Evolutionary conservation across 1,140 invertebrate genomes (phyloP).

Genomic region (Bombus balteatus): DNA sequence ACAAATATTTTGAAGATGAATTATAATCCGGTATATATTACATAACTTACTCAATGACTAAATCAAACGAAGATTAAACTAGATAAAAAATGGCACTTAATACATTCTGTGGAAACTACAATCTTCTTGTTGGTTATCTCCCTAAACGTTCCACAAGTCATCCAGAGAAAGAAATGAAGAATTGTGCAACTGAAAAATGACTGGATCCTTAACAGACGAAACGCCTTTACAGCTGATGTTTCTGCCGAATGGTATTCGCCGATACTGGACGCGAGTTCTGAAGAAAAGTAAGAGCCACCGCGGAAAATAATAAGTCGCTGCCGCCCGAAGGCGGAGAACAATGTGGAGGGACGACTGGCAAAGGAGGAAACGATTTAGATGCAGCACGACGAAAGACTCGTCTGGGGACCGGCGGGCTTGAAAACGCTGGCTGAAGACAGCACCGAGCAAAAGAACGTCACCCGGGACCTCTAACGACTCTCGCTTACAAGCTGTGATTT

Average conservation of each 20-base stretch:
- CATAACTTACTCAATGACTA: not conserved
- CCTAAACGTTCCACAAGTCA: not conserved
- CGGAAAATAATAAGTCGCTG: constrained; percentile 40
- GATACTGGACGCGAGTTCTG: not conserved
- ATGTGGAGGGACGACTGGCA: constrained; percentile 1
- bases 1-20: not conserved
- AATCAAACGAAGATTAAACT: not conserved
- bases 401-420: constrained; percentile 53
- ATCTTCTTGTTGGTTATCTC: not conserved
- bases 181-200: no score
- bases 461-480: constrained; percentile 65
- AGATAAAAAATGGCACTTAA: not conserved
- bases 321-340: not conserved
- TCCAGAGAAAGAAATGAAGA: not conserved
- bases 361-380: constrained; percentile 64
- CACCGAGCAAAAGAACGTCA: constrained; percentile 47
- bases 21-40: not conserved
- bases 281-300: not conserved
- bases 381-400: constrained; percentile 62
- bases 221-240: constrained; percentile 29
- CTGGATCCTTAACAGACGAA: constrained; percentile 2
- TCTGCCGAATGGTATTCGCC: constrained; percentile 1
- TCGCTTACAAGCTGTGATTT: constrained; percentile 67
- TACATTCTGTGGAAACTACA: not conserved
- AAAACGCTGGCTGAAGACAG: constrained; percentile 55